Conservation (phyloP, 1,140 invertebrate genomes). For the Drosophila aff. region DNA sequence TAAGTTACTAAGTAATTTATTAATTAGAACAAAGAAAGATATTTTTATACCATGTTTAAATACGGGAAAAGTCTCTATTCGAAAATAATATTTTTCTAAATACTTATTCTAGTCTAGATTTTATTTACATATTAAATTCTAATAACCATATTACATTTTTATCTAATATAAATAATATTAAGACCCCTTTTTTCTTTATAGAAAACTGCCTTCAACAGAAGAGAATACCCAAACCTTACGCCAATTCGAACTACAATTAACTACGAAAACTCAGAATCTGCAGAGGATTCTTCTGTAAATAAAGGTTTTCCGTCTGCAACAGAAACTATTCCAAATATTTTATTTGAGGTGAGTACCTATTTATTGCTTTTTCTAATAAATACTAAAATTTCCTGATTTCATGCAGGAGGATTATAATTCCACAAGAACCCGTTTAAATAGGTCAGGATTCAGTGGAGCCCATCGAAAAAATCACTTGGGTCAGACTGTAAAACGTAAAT, state of each 20-base stretch:
- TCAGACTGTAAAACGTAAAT: neutral
- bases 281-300: too few relatives aligned
- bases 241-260: neutral
- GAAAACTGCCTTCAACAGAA: neutral
- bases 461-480: neutral
- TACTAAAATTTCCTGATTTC: neutral
- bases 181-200: neutral
- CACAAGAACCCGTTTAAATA: neutral
- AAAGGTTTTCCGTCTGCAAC: neutral
- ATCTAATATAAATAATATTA: neutral
- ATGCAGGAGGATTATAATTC: neutral
- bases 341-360: neutral
- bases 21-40: neutral
- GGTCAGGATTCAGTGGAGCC: neutral
- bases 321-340: neutral
- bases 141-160: neutral
- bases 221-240: rapidly evolving
- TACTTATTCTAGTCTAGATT: neutral
- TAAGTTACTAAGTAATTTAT: neutral
- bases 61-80: too few relatives aligned
- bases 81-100: neutral
- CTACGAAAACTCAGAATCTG: neutral
- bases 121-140: neutral
- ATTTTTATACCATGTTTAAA: too few relatives aligned
- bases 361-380: too few relatives aligned